A percentile compares a stretch with the other conserved stretches of the same genome.
phyloP scores from a whole-genome alignment of 2,113 vertebrate species.

The Cyprinodon tularosa region DNA sequence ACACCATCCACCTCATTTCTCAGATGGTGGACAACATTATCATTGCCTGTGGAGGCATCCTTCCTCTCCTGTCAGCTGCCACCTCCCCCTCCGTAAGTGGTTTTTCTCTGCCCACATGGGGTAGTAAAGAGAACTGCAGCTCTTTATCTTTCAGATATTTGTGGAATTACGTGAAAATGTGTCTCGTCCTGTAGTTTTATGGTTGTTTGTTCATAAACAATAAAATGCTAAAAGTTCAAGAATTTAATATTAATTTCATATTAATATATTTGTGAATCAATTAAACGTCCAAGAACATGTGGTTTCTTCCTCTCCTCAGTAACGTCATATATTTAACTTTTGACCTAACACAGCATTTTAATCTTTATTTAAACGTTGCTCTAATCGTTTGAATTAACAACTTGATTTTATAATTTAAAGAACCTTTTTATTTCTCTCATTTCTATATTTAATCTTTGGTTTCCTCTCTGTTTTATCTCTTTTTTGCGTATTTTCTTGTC shows the following conservation, averaged over 20 bases:
- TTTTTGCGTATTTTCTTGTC: slow-evolving; percentile 72
- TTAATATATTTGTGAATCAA: background rate
- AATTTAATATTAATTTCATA: background rate
- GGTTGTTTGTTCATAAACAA: background rate
- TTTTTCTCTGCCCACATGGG: slow-evolving; percentile 68
- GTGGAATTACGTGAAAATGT: background rate
- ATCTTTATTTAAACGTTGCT: slow-evolving; percentile 37
- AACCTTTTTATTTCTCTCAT: slow-evolving; percentile 59
- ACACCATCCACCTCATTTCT: slow-evolving; percentile 99
- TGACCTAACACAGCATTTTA: slow-evolving; percentile 28
- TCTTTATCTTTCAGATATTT: slow-evolving; percentile 6
- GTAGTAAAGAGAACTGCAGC: slow-evolving; percentile 48
- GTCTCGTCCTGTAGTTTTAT: background rate
- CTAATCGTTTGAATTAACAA: slow-evolving; percentile 39
- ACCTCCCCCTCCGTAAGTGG: slow-evolving; percentile 98
- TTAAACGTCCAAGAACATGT: slow-evolving; percentile 13
- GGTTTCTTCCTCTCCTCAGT: slow-evolving; percentile 27
- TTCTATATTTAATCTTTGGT: slow-evolving; percentile 48
- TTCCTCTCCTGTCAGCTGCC: slow-evolving; percentile 95
- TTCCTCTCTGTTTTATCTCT: slow-evolving; percentile 83
- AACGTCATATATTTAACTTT: slow-evolving; percentile 17
- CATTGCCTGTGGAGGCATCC: slow-evolving; percentile 98
- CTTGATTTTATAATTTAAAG: slow-evolving; percentile 34
- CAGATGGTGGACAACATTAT: slow-evolving; percentile 99
- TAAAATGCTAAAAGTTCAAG: background rate